A percentile compares a stretch with the other conserved stretches of the same genome.
phyloP scores from a whole-genome alignment of 2,113 vertebrate genomes.

The Glaucomys volans region DNA sequence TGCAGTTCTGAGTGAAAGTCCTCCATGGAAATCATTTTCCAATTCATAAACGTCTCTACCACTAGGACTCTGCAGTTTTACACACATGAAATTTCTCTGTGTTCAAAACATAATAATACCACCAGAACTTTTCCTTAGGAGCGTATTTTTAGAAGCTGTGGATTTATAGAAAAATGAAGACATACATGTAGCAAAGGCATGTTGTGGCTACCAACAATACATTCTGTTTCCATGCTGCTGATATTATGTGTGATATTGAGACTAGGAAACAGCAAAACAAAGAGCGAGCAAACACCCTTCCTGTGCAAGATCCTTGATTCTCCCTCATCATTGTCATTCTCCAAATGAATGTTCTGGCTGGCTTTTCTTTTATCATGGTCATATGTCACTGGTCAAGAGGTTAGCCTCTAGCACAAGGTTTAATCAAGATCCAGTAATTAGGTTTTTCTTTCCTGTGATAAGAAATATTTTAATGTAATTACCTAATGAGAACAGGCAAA shows the following conservation, averaged over 20 bases:
- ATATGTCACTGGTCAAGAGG: slow-evolving; percentile 65
- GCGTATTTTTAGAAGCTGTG: background rate
- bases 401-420: slow-evolving; percentile 46
- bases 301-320: background rate
- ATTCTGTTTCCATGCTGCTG: background rate
- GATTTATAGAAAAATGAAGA: slow-evolving; percentile 3
- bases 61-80: background rate
- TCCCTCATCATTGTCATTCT: background rate
- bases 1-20: background rate
- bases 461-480: slow-evolving; percentile 72
- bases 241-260: background rate
- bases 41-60: background rate
- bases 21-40: background rate
- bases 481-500: slow-evolving; percentile 71
- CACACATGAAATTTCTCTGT: slow-evolving; percentile 9
- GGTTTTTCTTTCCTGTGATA: slow-evolving; percentile 68
- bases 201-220: background rate
- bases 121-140: background rate
- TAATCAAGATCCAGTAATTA: slow-evolving; percentile 70
- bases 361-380: slow-evolving; percentile 37
- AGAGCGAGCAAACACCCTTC: background rate
- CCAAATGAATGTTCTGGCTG: background rate
- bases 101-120: slow-evolving; percentile 54
- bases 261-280: background rate
- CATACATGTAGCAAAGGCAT: background rate